Evolutionary conservation across 2,888 invertebrate species (phyloP).

Genomic region (Agonopterix arenella): DNA sequence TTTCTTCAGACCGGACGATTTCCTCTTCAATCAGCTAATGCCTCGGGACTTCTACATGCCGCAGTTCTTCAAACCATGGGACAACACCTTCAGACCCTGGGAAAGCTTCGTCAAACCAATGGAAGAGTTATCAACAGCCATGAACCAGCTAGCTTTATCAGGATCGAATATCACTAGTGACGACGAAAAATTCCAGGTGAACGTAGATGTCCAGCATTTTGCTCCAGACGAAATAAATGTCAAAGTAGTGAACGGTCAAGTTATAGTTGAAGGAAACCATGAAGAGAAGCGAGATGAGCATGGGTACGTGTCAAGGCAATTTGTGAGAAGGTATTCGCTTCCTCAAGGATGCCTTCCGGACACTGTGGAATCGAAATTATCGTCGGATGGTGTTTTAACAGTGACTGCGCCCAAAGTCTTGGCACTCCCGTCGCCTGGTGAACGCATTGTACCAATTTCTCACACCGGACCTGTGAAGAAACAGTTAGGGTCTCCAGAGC

Average conservation of each 20-base stretch:
- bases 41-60: slow-evolving; percentile 19
- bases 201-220: slow-evolving; percentile 87
- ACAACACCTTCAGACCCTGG: slow-evolving; percentile 26
- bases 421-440: slow-evolving; percentile 57
- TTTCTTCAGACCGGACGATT: slow-evolving; percentile 30
- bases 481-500: slow-evolving; percentile 24
- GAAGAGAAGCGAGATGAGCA: slow-evolving; percentile 85
- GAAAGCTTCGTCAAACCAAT: slow-evolving; percentile 37
- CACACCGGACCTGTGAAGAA: slow-evolving; percentile 76
- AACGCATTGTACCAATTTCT: slow-evolving; percentile 77
- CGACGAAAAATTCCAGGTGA: slow-evolving; percentile 79
- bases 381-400: slow-evolving; percentile 85
- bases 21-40: slow-evolving; percentile 27
- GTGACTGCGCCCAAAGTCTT: slow-evolving; percentile 80
- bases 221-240: slow-evolving; percentile 85
- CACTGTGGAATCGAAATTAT: slow-evolving; percentile 82
- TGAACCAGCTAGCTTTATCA: slow-evolving; percentile 53
- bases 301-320: slow-evolving; percentile 84
- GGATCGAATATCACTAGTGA: slow-evolving; percentile 64
- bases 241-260: slow-evolving; percentile 80
- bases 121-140: slow-evolving; percentile 41
- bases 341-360: slow-evolving; percentile 85
- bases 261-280: slow-evolving; percentile 86
- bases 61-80: slow-evolving; percentile 30
- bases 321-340: slow-evolving; percentile 83